Evolutionary conservation across 2,888 invertebrate species (phyloP).

Genomic region (Caenorhabditis doughertyi): DNA sequence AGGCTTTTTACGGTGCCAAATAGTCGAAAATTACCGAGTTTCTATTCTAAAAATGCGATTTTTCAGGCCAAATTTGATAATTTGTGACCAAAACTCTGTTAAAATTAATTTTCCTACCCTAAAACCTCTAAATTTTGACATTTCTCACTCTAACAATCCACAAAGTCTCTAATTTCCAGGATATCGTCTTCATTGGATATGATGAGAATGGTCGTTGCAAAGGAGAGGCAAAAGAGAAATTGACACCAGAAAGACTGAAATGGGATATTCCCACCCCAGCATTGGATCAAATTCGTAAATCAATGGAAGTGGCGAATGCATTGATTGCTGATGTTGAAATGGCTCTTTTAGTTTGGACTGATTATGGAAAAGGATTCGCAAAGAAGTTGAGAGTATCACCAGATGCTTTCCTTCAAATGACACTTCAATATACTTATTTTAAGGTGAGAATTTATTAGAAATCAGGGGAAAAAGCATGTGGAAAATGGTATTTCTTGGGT

Average conservation of each 20-base stretch:
- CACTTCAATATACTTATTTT: slow-evolving; percentile 95
- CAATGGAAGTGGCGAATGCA: slow-evolving; percentile 86
- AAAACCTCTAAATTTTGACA: no score
- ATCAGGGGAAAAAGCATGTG: no score
- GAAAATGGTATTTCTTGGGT: no score
- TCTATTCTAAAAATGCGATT: no score
- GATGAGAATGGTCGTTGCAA: slow-evolving; percentile 88
- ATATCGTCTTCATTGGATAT: slow-evolving; percentile 83
- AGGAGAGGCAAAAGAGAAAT: slow-evolving; percentile 87
- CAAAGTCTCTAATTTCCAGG: no score
- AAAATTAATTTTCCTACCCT: no score
- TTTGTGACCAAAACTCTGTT: no score
- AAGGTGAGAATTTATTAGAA: slow-evolving; percentile 84
- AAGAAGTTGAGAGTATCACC: slow-evolving; percentile 94
- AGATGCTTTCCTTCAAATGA: slow-evolving; percentile 97
- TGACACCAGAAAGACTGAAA: slow-evolving; percentile 88
- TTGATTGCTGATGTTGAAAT: slow-evolving; percentile 94
- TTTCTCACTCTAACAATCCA: no score
- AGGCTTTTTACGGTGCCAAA: no score
- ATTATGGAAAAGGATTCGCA: slow-evolving; percentile 94
- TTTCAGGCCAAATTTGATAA: no score
- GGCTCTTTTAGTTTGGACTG: slow-evolving; percentile 90
- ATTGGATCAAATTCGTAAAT: slow-evolving; percentile 75
- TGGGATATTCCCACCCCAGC: slow-evolving; percentile 87
- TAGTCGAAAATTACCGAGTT: no score